Percentiles rank a stretch among this genome's conserved stretches.
phyloP scores from a whole-genome alignment of 2,113 vertebrate genomes.

The Phrynosoma platyrhinos region DNA sequence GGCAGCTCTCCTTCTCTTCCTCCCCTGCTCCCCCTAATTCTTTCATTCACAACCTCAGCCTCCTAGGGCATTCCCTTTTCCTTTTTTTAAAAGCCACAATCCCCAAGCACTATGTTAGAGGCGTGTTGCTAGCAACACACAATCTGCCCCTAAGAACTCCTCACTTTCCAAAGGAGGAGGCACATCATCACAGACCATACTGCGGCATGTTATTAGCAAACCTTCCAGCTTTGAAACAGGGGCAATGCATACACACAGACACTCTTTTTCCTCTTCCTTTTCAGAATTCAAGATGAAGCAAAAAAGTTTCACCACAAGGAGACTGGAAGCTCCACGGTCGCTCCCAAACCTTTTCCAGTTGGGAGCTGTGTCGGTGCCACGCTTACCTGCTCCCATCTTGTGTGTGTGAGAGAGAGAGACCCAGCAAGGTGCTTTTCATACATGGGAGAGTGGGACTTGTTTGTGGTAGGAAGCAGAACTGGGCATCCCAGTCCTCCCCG shows the following conservation, averaged over 20 bases:
- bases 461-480: conserved; percentile 90
- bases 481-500: conserved; percentile 78
- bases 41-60: no score
- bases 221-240: neutral
- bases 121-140: no score
- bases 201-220: neutral
- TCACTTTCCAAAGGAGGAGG: neutral
- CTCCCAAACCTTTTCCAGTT: conserved; percentile 24
- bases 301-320: neutral
- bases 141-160: neutral
- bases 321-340: neutral
- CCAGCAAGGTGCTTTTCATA: conserved; percentile 69
- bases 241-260: neutral
- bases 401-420: neutral
- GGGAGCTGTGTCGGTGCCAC: neutral
- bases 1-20: no score
- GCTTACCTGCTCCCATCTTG: conserved; percentile 15
- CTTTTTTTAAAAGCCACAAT: no score
- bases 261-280: neutral
- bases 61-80: no score
- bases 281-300: neutral
- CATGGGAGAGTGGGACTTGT: conserved; percentile 85
- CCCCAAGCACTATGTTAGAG: neutral
- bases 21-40: no score
- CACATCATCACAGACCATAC: neutral